A percentile compares a stretch with the other conserved stretches of the same genome.
These are phyloP conservation scores for Platysteira castanea DNA, from an alignment of 2,113 vertebrate species.

Conservation along the genomic window DNA sequence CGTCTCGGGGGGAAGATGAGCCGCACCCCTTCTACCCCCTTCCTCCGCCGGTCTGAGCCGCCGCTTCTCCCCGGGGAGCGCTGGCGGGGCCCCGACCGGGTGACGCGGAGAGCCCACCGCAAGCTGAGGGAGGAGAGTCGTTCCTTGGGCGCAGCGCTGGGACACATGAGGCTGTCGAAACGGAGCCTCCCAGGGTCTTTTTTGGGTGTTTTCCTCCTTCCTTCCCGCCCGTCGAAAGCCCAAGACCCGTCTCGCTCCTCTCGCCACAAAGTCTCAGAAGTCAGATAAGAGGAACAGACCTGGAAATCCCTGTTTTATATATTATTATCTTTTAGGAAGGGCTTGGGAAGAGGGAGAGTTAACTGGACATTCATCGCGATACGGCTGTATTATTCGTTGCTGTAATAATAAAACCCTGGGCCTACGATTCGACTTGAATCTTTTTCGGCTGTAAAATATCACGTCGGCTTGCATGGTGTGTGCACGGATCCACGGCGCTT, in stretches of 20 bases:
- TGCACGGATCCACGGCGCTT: neutral
- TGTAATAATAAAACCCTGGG: conserved; percentile 33
- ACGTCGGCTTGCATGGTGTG: neutral
- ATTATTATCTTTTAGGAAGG: neutral
- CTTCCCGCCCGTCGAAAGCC: neutral
- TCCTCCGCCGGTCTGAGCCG: neutral
- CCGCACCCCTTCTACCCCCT: neutral
- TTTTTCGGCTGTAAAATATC: neutral
- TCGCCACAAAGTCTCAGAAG: neutral
- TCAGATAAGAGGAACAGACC: neutral
- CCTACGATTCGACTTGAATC: conserved; percentile 16
- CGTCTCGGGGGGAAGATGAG: neutral
- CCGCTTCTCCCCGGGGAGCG: neutral
- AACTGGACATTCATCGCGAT: neutral
- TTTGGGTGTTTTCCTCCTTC: neutral
- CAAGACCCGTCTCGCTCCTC: neutral
- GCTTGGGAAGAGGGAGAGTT: neutral
- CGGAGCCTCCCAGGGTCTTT: neutral
- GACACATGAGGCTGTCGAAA: neutral
- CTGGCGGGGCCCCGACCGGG: neutral
- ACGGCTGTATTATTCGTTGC: neutral
- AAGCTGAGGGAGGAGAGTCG: neutral
- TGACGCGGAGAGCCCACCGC: neutral
- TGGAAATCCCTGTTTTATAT: neutral
- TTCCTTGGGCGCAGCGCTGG: neutral